Evolutionary conservation across 2,888 invertebrate species (phyloP).

Genomic region (Drosophila pegasa): DNA sequence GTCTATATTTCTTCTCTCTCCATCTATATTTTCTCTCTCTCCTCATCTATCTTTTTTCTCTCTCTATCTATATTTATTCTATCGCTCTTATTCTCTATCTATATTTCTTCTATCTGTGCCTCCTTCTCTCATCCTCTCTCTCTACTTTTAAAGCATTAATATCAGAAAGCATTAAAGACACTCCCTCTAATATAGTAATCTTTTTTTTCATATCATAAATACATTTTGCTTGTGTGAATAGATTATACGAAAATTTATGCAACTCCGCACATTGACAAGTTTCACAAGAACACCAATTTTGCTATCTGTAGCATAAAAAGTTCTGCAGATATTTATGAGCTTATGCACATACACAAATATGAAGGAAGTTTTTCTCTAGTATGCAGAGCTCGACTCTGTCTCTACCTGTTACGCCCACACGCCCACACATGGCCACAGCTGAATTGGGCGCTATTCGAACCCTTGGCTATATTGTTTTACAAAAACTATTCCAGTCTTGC

Average conservation of each 20-base stretch:
- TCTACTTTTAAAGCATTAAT: too few relatives aligned
- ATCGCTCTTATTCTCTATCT: too few relatives aligned
- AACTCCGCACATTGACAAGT: background rate
- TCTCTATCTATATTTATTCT: too few relatives aligned
- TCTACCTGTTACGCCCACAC: slow-evolving; percentile 8
- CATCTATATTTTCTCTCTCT: too few relatives aligned
- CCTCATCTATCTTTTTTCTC: too few relatives aligned
- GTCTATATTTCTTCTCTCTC: too few relatives aligned
- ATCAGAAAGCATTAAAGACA: too few relatives aligned
- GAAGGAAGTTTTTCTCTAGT: background rate
- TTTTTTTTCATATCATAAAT: too few relatives aligned
- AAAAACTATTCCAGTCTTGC: slow-evolving; percentile 14
- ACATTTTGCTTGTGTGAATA: background rate
- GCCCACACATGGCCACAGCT: slow-evolving; percentile 3
- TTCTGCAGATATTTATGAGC: background rate
- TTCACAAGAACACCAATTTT: background rate
- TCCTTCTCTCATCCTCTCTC: too few relatives aligned
- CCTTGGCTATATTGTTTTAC: background rate
- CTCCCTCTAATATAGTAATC: too few relatives aligned
- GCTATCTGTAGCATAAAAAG: background rate
- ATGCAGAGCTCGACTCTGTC: background rate
- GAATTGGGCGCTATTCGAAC: slow-evolving; percentile 5
- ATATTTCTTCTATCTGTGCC: too few relatives aligned
- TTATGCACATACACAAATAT: too few relatives aligned
- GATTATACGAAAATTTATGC: background rate